phyloP scores from a whole-genome alignment of 2,797 vertebrate genomes.

The Microctenopoma lineatum region DNA sequence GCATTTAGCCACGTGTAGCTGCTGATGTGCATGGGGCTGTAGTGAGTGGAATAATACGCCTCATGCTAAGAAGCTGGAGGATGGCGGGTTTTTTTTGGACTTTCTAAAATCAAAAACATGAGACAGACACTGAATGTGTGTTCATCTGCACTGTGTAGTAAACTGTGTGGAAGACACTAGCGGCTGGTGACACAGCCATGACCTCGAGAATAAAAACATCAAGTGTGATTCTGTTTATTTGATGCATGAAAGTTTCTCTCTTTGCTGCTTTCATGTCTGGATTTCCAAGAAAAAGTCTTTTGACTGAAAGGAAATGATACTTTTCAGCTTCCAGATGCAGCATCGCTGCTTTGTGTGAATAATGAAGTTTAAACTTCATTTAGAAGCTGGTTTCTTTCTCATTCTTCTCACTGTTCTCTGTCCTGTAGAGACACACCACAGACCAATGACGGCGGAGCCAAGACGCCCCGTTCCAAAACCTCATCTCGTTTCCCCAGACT shows the following conservation, averaged over 20 bases:
- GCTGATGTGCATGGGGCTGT: too few species aligned
- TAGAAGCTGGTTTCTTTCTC: background rate
- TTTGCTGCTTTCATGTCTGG: slow-evolving; percentile 7
- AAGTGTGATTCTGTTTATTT: background rate
- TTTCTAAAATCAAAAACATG: too few species aligned
- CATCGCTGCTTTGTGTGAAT: slow-evolving; percentile 32
- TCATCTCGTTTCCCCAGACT: slow-evolving; percentile 90
- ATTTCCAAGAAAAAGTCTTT: slow-evolving; percentile 21
- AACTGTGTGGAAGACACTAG: too few species aligned
- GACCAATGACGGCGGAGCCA: slow-evolving; percentile 83
- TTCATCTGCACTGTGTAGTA: too few species aligned
- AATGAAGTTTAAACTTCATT: slow-evolving; percentile 22
- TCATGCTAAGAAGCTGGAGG: too few species aligned
- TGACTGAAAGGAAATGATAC: slow-evolving; percentile 31
- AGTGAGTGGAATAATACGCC: too few species aligned
- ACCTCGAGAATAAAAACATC: too few species aligned
- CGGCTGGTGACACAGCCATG: too few species aligned
- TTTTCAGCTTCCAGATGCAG: slow-evolving; percentile 33
- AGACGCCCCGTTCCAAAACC: slow-evolving; percentile 85
- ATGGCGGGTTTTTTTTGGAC: too few species aligned
- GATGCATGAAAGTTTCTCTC: background rate
- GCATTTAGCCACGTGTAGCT: too few species aligned
- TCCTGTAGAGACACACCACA: slow-evolving; percentile 86
- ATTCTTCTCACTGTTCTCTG: slow-evolving; percentile 44
- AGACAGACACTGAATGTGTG: too few species aligned